Conservation (phyloP, 23 tunicate genomes). For the Phallusia fumigata region DNA sequence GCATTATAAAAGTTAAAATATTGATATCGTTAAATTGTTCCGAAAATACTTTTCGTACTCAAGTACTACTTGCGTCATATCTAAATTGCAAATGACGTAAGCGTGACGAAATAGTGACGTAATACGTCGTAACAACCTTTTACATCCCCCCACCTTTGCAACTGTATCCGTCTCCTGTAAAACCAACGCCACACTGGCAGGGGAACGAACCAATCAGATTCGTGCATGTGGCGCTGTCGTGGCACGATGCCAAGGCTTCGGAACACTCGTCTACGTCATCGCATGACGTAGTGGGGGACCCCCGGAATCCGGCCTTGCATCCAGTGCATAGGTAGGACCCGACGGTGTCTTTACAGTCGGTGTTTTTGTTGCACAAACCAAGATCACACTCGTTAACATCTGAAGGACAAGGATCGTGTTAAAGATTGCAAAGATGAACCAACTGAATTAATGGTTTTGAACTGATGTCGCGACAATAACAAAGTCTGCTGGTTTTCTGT, state of each 20-base stretch:
- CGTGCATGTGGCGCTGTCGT: constrained; percentile 6
- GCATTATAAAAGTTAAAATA: no score
- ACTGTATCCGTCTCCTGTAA: constrained; percentile 31
- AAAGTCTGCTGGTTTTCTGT: no score
- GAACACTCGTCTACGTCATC: constrained; percentile 61
- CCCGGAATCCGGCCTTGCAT: constrained; percentile 28
- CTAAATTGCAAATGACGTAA: no score
- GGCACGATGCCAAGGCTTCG: constrained; percentile 16
- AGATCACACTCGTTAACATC: constrained; percentile 26
- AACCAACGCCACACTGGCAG: constrained; percentile 20
- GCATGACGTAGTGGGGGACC: constrained; percentile 25
- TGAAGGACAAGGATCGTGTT: not conserved
- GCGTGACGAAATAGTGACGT: no score
- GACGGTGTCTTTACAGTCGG: constrained; percentile 15
- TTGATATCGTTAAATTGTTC: no score
- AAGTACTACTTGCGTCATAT: no score
- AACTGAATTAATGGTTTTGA: no score
- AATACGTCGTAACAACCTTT: no score
- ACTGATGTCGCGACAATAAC: no score
- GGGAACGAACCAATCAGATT: constrained; percentile 27
- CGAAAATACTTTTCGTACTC: no score
- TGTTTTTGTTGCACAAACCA: constrained; percentile 5
- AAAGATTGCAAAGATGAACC: not conserved
- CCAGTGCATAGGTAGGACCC: constrained; percentile 21
- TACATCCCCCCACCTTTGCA: not conserved